Evolutionary conservation across 2,888 invertebrate species (phyloP).

Genomic region (Pinctada fucata): DNA sequence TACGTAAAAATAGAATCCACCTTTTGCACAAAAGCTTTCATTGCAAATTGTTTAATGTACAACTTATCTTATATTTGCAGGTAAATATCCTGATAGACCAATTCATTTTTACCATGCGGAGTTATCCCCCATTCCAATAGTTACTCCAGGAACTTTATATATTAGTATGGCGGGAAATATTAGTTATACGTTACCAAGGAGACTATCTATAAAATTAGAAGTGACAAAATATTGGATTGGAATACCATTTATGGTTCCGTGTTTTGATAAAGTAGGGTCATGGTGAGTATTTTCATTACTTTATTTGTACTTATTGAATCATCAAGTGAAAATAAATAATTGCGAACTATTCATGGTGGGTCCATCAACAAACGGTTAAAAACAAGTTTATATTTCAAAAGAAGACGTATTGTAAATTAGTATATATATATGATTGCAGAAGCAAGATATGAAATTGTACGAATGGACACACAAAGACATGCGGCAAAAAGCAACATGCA

Average conservation of each 20-base stretch:
- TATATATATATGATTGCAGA: too few relatives aligned
- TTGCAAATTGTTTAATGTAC: too few relatives aligned
- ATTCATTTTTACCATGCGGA: conserved; percentile 61
- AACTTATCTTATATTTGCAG: conserved; percentile 46
- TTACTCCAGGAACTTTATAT: conserved; percentile 69
- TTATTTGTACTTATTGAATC: not conserved
- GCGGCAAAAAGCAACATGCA: too few relatives aligned
- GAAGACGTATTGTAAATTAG: too few relatives aligned
- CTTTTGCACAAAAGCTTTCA: too few relatives aligned
- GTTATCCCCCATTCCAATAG: conserved; percentile 67
- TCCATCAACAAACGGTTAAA: too few relatives aligned
- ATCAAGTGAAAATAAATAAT: too few relatives aligned
- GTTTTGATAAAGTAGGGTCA: conserved; percentile 69
- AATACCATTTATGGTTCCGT: conserved; percentile 70
- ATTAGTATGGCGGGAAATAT: conserved; percentile 67
- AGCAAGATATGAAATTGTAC: too few relatives aligned
- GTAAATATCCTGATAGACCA: conserved; percentile 57
- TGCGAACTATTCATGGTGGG: too few relatives aligned
- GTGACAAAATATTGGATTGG: conserved; percentile 71
- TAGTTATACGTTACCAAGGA: conserved; percentile 63
- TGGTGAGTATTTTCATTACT: conserved; percentile 61
- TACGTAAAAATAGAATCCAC: too few relatives aligned
- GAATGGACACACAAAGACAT: too few relatives aligned
- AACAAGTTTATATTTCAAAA: too few relatives aligned
- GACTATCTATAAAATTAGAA: conserved; percentile 65